Conservation (phyloP, 2,797 vertebrate species). For the Sebastes jordani region DNA sequence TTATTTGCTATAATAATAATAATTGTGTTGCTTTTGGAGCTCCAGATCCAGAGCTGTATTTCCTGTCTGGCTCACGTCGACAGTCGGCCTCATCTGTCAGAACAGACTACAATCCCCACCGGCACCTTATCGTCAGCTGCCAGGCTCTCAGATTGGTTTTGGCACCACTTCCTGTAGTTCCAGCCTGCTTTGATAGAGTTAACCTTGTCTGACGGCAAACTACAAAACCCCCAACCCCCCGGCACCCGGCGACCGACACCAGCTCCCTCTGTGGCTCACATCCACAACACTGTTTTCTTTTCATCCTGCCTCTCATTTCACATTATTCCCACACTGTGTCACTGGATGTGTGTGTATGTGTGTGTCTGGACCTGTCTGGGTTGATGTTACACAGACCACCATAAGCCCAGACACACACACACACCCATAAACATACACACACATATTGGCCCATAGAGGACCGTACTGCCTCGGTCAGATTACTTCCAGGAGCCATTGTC, state of each 20-base stretch:
- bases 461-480: constrained; percentile 15
- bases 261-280: constrained; percentile 12
- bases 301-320: background rate
- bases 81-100: constrained; percentile 21
- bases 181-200: constrained; percentile 13
- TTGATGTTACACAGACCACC: constrained; percentile 44
- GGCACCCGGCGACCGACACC: background rate
- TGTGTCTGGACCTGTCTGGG: background rate
- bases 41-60: background rate
- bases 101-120: constrained; percentile 22
- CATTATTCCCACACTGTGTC: constrained; percentile 18
- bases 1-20: background rate
- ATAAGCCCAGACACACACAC: constrained; percentile 16
- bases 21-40: background rate
- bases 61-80: constrained; percentile 1
- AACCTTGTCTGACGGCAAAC: constrained; percentile 21
- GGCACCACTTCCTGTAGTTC: constrained; percentile 35
- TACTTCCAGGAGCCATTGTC: constrained; percentile 45
- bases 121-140: constrained; percentile 26
- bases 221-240: background rate
- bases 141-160: constrained; percentile 35
- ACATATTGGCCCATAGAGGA: background rate
- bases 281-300: constrained; percentile 19
- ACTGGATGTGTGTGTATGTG: background rate
- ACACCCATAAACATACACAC: constrained; percentile 7